These are phyloP conservation scores for Heterodera filipjevi DNA, from an alignment of 2,888 invertebrate species.

Conservation along the genomic window DNA sequence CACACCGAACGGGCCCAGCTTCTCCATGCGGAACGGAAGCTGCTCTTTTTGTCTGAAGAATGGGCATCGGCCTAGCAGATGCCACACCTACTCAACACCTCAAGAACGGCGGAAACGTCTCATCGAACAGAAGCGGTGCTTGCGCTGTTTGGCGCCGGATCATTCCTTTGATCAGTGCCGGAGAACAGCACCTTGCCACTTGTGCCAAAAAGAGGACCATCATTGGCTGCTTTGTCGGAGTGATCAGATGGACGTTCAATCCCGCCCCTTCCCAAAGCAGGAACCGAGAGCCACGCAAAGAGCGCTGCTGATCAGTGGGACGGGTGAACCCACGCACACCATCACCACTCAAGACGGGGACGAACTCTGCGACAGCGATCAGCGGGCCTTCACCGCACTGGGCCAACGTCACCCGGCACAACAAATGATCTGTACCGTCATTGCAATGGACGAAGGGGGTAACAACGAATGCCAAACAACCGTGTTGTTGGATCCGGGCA, in stretches of 20 bases:
- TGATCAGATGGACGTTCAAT: not conserved
- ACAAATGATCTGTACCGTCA: not conserved
- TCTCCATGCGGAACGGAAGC: not conserved
- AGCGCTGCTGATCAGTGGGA: not conserved
- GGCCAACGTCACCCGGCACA: not conserved
- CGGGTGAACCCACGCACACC: not conserved
- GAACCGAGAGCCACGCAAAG: not conserved
- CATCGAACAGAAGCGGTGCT: not conserved
- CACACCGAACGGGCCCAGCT: too few species aligned
- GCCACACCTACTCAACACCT: not conserved
- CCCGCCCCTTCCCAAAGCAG: not conserved
- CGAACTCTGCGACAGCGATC: not conserved
- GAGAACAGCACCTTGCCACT: not conserved
- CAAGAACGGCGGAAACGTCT: not conserved
- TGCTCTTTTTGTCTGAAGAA: not conserved
- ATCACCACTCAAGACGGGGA: not conserved
- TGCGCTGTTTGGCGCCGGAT: not conserved
- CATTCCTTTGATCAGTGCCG: not conserved
- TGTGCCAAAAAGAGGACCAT: not conserved
- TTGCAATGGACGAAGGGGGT: not conserved
- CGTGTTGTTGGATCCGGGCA: conserved; percentile 1
- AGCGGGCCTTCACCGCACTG: not conserved
- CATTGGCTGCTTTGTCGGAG: not conserved
- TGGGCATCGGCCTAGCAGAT: conserved; percentile 1
- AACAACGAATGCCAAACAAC: not conserved